Evolutionary conservation across 2,113 vertebrate species (phyloP), one percentile per base, ranked within the genome.

Genomic region (Tringa solitaria): DNA sequence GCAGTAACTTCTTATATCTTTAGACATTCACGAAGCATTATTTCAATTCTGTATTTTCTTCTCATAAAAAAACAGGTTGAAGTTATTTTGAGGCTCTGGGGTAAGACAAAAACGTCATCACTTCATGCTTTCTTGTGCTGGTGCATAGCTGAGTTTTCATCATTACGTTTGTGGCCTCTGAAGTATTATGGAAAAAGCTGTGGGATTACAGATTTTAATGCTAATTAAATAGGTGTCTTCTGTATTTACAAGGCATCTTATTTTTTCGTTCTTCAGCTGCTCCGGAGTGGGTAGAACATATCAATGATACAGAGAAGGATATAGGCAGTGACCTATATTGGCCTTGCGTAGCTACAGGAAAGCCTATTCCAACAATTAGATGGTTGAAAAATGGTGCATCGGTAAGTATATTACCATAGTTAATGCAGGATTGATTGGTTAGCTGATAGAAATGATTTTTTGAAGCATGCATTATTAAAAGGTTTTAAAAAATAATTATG

Each of bases 271-370:
- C 78, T 97, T 64, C 95, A 99, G 99, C 99, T 59, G 98, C 98
- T 97, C 99, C 99, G 9, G 98, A 99, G 95, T 99, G 99, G 99
- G 98, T 98, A 75, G 98, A 99, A 94, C 98, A 98, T 93, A 99
- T 99, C 96, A 98, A 98, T 92, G 99, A 98, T 97, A 98, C 98
- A n/a, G 99, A 99, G 89, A 98, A 96, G 95, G 99, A 99, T 95
- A 98, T 99, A 83, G 96, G 98, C 79, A 99, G 99, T 64, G 98
- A 99, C 79, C 98, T 99, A 69, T 98, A 98, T 35, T 99, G 99
- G 99, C 98, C 98, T 65, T 99, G 99, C 70, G 57, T 97, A 43
- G 98, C 99, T 96, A 98, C 97, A 2, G 99, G 99, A 57, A 99
- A 98, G 82, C 99, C 99, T 60, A 97, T 98, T 70, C 99, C 99